Evolutionary conservation across 2,113 vertebrate species (phyloP), one percentile per base, ranked within the genome.

Genomic region (Bufo bufo): DNA sequence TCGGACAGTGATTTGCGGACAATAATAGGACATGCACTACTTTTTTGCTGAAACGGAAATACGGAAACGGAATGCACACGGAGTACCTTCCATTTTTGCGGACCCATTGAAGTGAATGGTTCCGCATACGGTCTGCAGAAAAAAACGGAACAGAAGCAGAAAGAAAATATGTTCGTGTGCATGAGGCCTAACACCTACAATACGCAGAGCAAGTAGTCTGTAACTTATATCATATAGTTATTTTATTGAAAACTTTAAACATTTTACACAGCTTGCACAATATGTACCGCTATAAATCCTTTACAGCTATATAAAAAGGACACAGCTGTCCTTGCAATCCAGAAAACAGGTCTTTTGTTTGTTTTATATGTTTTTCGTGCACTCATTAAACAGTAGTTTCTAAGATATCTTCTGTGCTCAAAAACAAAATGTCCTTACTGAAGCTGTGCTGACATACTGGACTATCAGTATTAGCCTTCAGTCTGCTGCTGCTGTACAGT

Each of bases 321-420:
- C 87, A 78, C 14, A 2, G 43, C 54, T 6, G 74, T 45, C 87
- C 80, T 83, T 65, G 72, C 58, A 77, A 84, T 89, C 81, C 87
- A 78, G 71, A 84, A 88, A 61, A 88, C 66, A 87, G 56, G 72
- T 83, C 49, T 52, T 11, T 84, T 71, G 23, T 43, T 74, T 52
- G 45, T 19, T 4, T 71, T 77, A 75, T 45, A 69, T 43, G 78
- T n/a, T 14, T n/a, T 89, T 43, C 82, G 82, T 89, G 82, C 87
- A 84, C 61, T 50, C 49, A 66, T 65, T 52, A 54, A 65, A 83
- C 72, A 20, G 82, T 65, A 77, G 80, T 61, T 84, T 84, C 87
- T 89, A 77, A 89, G 84, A 87, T 79, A 74, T 69, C 72, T 87
- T 86, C 74, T 74, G n/a, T 87, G n/a, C 86, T 74, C 69, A 82